A percentile compares a stretch with the other conserved stretches of the same genome.
Conservation (phyloP, 2,797 vertebrate genomes). For the Neopelma chrysocephalum region DNA sequence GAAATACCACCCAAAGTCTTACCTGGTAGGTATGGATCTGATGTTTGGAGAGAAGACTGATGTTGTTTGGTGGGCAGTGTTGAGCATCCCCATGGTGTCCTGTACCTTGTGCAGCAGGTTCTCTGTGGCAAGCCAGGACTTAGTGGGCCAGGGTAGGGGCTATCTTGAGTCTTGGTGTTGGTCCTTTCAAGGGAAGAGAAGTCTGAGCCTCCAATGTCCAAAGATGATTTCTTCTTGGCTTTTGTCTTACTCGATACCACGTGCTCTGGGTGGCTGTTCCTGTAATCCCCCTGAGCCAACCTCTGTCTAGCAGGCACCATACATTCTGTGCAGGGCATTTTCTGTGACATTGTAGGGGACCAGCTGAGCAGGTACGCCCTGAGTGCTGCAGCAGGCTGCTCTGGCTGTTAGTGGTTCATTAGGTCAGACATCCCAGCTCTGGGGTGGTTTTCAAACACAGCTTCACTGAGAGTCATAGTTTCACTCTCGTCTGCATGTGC, state of each 20-base stretch:
- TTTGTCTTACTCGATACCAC: not conserved
- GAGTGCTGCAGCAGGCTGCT: not conserved
- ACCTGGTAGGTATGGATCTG: not conserved
- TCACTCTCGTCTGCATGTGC: fast-evolving
- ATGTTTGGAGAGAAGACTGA: not conserved
- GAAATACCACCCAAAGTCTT: not conserved
- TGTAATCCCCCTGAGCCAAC: not conserved
- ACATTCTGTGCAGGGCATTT: not conserved
- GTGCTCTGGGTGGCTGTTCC: not conserved
- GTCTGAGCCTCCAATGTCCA: not conserved
- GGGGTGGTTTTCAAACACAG: not conserved
- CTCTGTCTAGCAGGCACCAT: not conserved
- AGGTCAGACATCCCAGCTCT: not conserved
- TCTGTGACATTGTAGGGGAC: not conserved
- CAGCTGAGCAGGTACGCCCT: not conserved
- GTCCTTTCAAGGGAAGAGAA: not conserved
- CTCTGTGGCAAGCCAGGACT: not conserved
- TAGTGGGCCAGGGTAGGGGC: fast-evolving
- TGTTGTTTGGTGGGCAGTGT: not conserved
- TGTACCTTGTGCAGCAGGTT: not conserved
- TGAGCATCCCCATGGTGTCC: not conserved
- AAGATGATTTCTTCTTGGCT: not conserved
- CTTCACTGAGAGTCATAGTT: not conserved
- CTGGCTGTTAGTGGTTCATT: not conserved
- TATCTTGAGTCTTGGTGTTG: not conserved